A percentile compares a stretch with the other conserved stretches of the same genome.
These are phyloP conservation scores for Leptinotarsa texana DNA, from an alignment of 1,140 invertebrate genomes.

Conservation along the genomic window DNA sequence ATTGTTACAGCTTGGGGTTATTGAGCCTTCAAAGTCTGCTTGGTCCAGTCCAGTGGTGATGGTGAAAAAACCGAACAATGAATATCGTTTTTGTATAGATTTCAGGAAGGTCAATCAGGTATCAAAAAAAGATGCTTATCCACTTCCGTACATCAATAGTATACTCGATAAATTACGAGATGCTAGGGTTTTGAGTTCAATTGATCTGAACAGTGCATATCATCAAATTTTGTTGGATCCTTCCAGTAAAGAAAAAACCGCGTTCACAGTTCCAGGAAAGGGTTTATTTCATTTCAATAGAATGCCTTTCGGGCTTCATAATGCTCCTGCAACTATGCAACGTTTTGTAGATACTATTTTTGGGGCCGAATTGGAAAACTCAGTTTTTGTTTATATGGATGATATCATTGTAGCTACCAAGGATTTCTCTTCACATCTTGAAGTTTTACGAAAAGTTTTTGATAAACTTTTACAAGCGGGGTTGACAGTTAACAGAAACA, in stretches of 20 bases:
- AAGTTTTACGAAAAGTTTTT: background rate
- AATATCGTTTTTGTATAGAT: constrained; percentile 49
- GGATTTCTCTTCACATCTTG: background rate
- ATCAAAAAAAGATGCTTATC: constrained; percentile 44
- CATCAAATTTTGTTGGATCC: background rate
- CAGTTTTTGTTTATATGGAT: constrained; percentile 12
- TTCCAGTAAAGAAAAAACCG: background rate
- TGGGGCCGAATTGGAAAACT: constrained; percentile 10
- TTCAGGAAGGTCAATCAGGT: constrained; percentile 49
- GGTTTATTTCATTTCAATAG: background rate
- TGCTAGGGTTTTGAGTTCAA: background rate
- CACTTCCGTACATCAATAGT: constrained; percentile 31
- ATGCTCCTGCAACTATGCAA: constrained; percentile 48
- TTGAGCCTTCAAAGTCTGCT: constrained; percentile 18
- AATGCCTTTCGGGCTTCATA: background rate
- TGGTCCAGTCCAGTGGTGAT: constrained; percentile 44
- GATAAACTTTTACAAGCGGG: background rate
- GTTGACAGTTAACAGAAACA: background rate
- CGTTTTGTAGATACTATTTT: background rate
- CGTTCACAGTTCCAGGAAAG: background rate
- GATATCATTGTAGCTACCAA: background rate
- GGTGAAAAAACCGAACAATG: constrained; percentile 50
- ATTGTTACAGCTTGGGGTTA: constrained; percentile 25
- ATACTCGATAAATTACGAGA: constrained; percentile 42
- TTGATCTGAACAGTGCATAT: constrained; percentile 1